Percentiles rank a stretch among this genome's conserved stretches.
Evolutionary conservation across 1,140 invertebrate genomes (phyloP).

Genomic region (Periplaneta americana): DNA sequence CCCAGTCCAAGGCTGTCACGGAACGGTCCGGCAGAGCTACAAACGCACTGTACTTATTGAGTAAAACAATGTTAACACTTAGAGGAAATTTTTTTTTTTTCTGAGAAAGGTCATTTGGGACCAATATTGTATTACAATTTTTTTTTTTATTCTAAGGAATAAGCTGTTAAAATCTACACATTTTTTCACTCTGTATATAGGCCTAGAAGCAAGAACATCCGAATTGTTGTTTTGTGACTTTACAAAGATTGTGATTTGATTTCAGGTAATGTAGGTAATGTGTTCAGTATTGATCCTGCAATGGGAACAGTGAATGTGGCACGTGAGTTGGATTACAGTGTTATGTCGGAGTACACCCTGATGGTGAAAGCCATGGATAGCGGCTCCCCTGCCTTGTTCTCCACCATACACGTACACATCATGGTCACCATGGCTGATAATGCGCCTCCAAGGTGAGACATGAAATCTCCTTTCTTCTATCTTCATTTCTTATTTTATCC

Average conservation of each 20-base stretch:
- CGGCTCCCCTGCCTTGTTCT: slow-evolving; percentile 65
- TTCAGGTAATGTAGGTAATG: slow-evolving; percentile 75
- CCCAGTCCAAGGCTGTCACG: too few relatives aligned
- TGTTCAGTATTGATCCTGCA: slow-evolving; percentile 70
- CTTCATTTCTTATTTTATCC: too few relatives aligned
- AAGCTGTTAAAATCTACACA: too few relatives aligned
- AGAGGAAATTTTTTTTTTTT: too few relatives aligned
- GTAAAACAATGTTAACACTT: too few relatives aligned
- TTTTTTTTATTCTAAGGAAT: too few relatives aligned
- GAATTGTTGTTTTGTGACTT: not conserved
- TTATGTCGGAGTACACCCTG: slow-evolving; percentile 71
- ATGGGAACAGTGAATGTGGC: slow-evolving; percentile 72
- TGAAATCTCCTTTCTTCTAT: not conserved
- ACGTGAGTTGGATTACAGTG: slow-evolving; percentile 62
- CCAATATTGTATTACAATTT: too few relatives aligned
- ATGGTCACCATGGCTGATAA: slow-evolving; percentile 84
- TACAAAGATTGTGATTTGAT: not conserved
- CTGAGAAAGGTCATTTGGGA: too few relatives aligned
- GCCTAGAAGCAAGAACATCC: not conserved
- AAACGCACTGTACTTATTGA: too few relatives aligned
- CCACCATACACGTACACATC: slow-evolving; percentile 78
- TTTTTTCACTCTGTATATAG: too few relatives aligned
- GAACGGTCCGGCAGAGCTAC: too few relatives aligned
- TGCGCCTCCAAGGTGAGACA: slow-evolving; percentile 63
- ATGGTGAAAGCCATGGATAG: slow-evolving; percentile 76